Evolutionary conservation across 1,140 invertebrate genomes (phyloP).

Genomic region (Musca domestica): DNA sequence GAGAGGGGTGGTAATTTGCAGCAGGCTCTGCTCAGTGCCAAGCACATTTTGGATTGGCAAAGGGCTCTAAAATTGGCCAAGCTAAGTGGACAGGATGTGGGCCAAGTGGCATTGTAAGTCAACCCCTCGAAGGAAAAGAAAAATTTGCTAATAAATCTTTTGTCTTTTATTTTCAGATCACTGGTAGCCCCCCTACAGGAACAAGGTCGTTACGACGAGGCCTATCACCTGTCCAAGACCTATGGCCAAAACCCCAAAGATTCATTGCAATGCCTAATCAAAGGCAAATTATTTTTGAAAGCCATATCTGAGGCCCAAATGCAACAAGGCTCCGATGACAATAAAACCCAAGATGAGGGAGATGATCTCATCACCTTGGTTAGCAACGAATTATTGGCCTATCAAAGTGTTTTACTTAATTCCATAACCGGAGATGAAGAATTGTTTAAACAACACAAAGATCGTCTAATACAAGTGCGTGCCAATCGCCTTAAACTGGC

Average conservation of each 20-base stretch:
- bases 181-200: conserved; percentile 56
- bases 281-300: conserved; percentile 55
- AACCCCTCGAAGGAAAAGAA: neutral
- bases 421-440: conserved; percentile 45
- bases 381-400: conserved; percentile 32
- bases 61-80: conserved; percentile 42
- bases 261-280: conserved; percentile 56
- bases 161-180: conserved; percentile 28
- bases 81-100: conserved; percentile 33
- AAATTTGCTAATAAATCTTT: too few species aligned
- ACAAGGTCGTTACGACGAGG: conserved; percentile 58
- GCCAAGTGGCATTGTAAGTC: conserved; percentile 30
- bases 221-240: conserved; percentile 60
- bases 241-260: conserved; percentile 60
- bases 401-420: conserved; percentile 29
- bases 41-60: conserved; percentile 49
- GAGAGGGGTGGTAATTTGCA: conserved; percentile 61
- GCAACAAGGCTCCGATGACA: conserved; percentile 58
- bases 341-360: too few species aligned
- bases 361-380: conserved; percentile 30
- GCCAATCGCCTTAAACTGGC: conserved; percentile 55
- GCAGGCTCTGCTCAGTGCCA: conserved; percentile 60
- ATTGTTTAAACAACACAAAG: conserved; percentile 63
- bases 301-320: conserved; percentile 58
- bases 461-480: conserved; percentile 64